These are phyloP conservation scores for Prunella himalayana DNA, from an alignment of 2,113 vertebrate species.

Conservation along the genomic window DNA sequence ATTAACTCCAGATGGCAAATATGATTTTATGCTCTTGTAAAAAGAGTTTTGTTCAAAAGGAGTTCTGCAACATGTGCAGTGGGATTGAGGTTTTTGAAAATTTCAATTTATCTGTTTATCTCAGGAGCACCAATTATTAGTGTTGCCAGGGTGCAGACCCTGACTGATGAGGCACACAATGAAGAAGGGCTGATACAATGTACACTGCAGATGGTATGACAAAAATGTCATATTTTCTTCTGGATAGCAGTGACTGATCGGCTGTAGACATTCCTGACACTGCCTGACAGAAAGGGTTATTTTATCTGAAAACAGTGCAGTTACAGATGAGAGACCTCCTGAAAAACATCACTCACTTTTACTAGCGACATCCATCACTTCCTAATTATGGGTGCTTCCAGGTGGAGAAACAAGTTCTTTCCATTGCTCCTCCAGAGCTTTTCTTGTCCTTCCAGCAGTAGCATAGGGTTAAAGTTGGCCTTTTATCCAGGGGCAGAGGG, in stretches of 20 bases:
- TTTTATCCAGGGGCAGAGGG: neutral
- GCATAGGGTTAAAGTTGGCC: neutral
- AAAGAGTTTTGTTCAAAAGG: neutral
- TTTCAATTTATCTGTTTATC: neutral
- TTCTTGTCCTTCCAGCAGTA: neutral
- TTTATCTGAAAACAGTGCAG: slow-evolving; percentile 64
- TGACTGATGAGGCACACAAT: neutral
- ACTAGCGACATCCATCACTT: slow-evolving; percentile 58
- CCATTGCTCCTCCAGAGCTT: neutral
- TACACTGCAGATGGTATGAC: neutral
- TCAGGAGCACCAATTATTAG: neutral
- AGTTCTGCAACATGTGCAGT: neutral
- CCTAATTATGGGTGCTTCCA: slow-evolving; percentile 52
- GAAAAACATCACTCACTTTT: slow-evolving; percentile 60
- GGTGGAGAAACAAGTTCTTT: slow-evolving; percentile 31
- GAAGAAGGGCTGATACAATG: neutral
- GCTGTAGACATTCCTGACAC: slow-evolving; percentile 53
- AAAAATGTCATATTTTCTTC: neutral
- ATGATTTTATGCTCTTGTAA: neutral
- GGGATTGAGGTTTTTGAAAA: neutral
- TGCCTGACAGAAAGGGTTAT: slow-evolving; percentile 63
- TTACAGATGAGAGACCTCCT: slow-evolving; percentile 60
- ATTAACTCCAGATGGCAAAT: neutral
- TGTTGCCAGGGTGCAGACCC: neutral
- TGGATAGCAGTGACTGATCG: slow-evolving; percentile 44